Base-by-base conservation (phyloP, 1,140 invertebrate species). In the Lepidurus packardi region DNA sequence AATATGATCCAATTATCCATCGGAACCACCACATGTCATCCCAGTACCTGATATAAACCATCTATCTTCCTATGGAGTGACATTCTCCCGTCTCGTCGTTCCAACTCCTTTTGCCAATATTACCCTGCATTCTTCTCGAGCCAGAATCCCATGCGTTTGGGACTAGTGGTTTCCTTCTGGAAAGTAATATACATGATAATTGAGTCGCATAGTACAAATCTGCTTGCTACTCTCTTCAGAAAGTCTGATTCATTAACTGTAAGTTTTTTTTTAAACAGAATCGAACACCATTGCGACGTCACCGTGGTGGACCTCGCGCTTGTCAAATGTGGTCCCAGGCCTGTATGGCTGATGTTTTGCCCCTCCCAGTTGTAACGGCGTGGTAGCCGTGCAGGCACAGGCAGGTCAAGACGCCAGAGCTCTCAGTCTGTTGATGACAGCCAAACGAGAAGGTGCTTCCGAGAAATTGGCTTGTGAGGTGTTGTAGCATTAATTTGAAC, bases 1-100 rank as follows among this genome's bases (percentile, higher is more conserved):
- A 65, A 65, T 65, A 65, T 65, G 53, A 65, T 65, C 53, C 53
- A 65, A 65, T 65, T 65, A 65, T 65, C 53, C 13, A 65, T 65
- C 53, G 53, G 53, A 65, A 65, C 53, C 21, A 21, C 53, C 53
- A 65, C 53, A 16, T 65, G 53, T 65, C 53, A 65, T 65, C 21
- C 10, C n/a, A 65, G 16, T 65, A 65, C 53, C 53, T 65, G 53
- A 65, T 65, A 21, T 65, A 65, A 65, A 65, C 53, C 13, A 16
- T 65, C 8, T 21, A 21, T 65, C 53, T 11, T n/a, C 16, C 53
- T 65, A n/a, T 9, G 53, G 53, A 65, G 16, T 65, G 53, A 13
- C 13, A 65, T 7, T 16, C 8, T 65, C 16, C 16, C 10, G 16
- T 11, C 45, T 47, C 45, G 10, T 47, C 45, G 45, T 4, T 16